Base-by-base conservation (phyloP, 2,113 vertebrate genomes). In the Chionomys nivalis region DNA sequence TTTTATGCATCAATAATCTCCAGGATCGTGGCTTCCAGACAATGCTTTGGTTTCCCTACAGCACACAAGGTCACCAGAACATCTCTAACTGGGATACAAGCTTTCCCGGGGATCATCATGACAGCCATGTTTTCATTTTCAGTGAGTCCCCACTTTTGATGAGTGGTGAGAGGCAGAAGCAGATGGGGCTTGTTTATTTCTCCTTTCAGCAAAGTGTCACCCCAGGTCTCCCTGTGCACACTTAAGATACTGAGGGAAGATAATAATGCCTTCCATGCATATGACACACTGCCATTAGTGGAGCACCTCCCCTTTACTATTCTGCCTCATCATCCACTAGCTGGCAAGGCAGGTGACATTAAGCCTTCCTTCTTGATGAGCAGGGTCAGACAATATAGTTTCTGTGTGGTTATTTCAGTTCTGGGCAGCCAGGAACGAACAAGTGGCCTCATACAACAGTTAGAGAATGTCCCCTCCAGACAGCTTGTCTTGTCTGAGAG, bases 131-230 rank as follows among this genome's bases (percentile, higher is more conserved):
- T 93, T 91, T 87, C 68, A 85, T 87, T 89, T 82, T 36, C 79
- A 65, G 23, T 85, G 94, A 96, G 33, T 96, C 92, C 94, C 47
- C 31, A 55, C 66, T 89, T 95, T 96, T 94, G 90, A 94, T 95
- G 87, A 36, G n/a, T 7, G 31, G 7, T 47, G 31, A 95, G 44
- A 96, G 39, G 49, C 72, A 90, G 44, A 82, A 78, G 82, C 58
- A 77, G 55, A 72, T 47, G 10, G 81, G 77, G 95, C 33, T 92
- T 49, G 36, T 77, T 92, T 87, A 92, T 94, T 96, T 94, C 58
- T 90, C 87, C 85, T 96, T 77, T 94, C 42, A 77, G 33, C 36
- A 90, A 58, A 93, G 90, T 55, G 70, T 94, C 95, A 92, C 65
- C 65, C 93, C 58, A 12, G 73, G 39, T 61, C 24, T 70, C 72